phyloP scores from a whole-genome alignment of 2,888 invertebrate genomes.

The Ophioninae sp. region DNA sequence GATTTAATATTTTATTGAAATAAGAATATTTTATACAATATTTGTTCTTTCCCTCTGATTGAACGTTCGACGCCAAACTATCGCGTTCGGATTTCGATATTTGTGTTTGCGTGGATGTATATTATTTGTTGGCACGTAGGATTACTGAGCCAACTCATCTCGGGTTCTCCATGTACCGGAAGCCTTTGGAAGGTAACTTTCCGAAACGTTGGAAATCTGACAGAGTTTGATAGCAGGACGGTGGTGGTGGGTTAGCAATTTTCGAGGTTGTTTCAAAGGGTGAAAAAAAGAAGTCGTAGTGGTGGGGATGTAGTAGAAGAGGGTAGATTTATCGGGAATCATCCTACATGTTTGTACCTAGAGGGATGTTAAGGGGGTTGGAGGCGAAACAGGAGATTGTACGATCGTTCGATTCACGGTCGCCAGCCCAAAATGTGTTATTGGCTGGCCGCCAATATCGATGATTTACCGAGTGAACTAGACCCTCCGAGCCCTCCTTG shows the following conservation, averaged over 20 bases:
- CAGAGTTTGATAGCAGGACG: background rate
- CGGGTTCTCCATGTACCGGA: constrained; percentile 45
- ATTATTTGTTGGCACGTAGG: constrained; percentile 35
- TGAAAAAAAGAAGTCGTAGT: background rate
- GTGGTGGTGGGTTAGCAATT: constrained; percentile 18
- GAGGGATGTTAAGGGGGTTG: background rate
- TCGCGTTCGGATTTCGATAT: background rate
- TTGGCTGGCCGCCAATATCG: constrained; percentile 73
- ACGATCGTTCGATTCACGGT: constrained; percentile 56
- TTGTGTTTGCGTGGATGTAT: constrained; percentile 8
- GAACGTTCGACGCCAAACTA: background rate
- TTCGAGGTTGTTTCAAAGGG: background rate
- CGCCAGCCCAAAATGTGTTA: constrained; percentile 64
- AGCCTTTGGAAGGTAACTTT: constrained; percentile 28
- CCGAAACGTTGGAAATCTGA: constrained; percentile 46
- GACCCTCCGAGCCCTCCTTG: constrained; percentile 22
- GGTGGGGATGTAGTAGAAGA: background rate
- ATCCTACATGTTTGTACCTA: background rate
- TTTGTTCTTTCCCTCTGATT: too few species aligned
- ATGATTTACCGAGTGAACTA: constrained; percentile 74
- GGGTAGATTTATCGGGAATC: background rate
- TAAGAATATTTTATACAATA: too few species aligned
- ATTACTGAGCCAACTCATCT: constrained; percentile 40
- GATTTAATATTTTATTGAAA: too few species aligned
- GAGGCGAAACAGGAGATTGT: constrained; percentile 53